These are phyloP conservation scores for Rhinolophus ferrumequinum DNA, from an alignment of 2,113 vertebrate species.

Conservation along the genomic window DNA sequence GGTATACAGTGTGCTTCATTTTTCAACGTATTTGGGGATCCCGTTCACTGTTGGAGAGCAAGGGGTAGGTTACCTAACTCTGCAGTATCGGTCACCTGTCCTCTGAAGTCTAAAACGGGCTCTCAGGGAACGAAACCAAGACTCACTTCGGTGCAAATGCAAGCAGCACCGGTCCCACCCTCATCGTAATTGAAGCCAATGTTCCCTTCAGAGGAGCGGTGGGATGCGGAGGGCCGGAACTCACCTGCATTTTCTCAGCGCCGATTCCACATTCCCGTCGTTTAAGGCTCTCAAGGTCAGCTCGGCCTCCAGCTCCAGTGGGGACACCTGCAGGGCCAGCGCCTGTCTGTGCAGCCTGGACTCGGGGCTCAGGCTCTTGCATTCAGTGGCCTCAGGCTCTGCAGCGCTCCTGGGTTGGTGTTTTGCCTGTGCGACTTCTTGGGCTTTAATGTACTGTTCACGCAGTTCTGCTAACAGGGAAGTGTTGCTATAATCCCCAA, in stretches of 20 bases:
- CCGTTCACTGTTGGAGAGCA: background rate
- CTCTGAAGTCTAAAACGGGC: background rate
- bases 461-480: conserved; percentile 87
- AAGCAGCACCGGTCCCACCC: background rate
- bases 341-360: conserved; percentile 89
- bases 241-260: conserved; percentile 93
- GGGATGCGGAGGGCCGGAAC: accelerated
- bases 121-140: background rate
- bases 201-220: background rate
- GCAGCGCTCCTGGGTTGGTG: conserved; percentile 52
- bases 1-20: background rate
- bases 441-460: conserved; percentile 89
- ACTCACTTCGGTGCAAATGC: background rate
- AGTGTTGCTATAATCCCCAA: conserved; percentile 88
- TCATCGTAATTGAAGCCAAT: accelerated
- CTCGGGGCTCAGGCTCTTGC: conserved; percentile 79
- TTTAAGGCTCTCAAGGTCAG: conserved; percentile 89
- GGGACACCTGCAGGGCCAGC: conserved; percentile 88
- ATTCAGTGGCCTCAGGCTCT: conserved; percentile 54
- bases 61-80: background rate
- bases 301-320: conserved; percentile 90
- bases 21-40: background rate
- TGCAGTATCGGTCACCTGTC: too few species aligned
- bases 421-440: conserved; percentile 83
- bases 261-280: conserved; percentile 88